Conservation (phyloP, 2,113 vertebrate genomes). For the Cichladusa arquata region DNA sequence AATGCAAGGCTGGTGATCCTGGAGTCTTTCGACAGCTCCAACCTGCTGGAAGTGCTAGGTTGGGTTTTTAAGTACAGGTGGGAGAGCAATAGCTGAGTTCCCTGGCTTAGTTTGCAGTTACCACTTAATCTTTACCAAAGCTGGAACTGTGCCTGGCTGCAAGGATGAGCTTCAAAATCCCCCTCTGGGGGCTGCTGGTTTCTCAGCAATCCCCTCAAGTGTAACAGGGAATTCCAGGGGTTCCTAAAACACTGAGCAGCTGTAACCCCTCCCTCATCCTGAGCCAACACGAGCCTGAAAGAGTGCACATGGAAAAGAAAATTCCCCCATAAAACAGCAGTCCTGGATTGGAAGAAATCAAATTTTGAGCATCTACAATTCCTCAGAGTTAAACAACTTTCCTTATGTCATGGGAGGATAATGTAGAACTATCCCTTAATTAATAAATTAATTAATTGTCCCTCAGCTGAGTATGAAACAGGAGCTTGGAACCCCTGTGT, state of each 20-base stretch:
- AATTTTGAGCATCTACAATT: background rate
- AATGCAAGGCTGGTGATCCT: background rate
- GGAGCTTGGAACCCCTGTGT: background rate
- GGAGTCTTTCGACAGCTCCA: background rate
- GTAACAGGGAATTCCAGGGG: background rate
- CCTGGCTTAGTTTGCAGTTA: background rate
- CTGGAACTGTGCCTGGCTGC: background rate
- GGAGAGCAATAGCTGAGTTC: background rate
- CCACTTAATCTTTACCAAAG: background rate
- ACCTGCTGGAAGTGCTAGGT: background rate
- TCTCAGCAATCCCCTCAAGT: background rate
- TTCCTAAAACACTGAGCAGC: background rate
- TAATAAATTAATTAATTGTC: too few species aligned
- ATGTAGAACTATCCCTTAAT: background rate
- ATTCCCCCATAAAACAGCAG: background rate
- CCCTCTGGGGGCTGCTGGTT: background rate
- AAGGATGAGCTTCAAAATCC: background rate
- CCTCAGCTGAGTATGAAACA: background rate
- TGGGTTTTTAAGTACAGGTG: background rate
- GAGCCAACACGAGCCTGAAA: background rate
- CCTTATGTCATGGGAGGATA: background rate
- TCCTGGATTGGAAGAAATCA: background rate
- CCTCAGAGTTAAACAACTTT: background rate
- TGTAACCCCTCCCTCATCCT: background rate
- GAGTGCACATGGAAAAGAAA: background rate